Conservation (phyloP, 2,888 invertebrate species). For the Calameuta pallipes region DNA sequence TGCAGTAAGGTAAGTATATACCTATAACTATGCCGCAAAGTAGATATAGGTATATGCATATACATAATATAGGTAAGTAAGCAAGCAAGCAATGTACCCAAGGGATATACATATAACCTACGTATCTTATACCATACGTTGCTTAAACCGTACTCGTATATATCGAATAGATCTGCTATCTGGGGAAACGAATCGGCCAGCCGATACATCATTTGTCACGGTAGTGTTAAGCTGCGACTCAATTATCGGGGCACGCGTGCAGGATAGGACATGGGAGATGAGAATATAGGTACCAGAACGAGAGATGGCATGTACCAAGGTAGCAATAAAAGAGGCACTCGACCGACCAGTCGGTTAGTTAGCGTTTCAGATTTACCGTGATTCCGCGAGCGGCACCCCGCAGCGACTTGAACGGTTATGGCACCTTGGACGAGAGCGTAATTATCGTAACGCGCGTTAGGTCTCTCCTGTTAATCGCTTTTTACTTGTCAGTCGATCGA, state of each 20-base stretch:
- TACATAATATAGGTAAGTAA: neutral
- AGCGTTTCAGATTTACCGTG: conserved; percentile 32
- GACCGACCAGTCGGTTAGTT: conserved; percentile 45
- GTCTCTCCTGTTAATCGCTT: conserved; percentile 38
- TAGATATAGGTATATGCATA: neutral
- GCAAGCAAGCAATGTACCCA: neutral
- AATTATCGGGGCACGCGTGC: conserved; percentile 38
- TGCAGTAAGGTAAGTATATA: neutral
- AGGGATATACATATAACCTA: neutral
- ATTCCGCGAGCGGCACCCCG: conserved; percentile 46
- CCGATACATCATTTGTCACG: conserved; percentile 53
- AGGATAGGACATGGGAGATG: neutral
- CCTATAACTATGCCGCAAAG: neutral
- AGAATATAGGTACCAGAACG: neutral
- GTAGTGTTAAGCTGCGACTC: conserved; percentile 44
- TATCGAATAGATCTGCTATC: conserved; percentile 55
- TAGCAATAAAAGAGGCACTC: conserved; percentile 35
- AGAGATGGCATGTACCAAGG: conserved; percentile 15
- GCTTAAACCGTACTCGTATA: conserved; percentile 5
- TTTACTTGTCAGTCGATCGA: conserved; percentile 29
- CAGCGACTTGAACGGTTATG: conserved; percentile 46
- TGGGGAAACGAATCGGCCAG: conserved; percentile 51
- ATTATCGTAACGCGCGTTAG: conserved; percentile 52
- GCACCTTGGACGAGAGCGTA: conserved; percentile 46
- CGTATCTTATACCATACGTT: neutral